Evolutionary conservation across 2,888 invertebrate species (phyloP).

Genomic region (Drosophila basisetae): DNA sequence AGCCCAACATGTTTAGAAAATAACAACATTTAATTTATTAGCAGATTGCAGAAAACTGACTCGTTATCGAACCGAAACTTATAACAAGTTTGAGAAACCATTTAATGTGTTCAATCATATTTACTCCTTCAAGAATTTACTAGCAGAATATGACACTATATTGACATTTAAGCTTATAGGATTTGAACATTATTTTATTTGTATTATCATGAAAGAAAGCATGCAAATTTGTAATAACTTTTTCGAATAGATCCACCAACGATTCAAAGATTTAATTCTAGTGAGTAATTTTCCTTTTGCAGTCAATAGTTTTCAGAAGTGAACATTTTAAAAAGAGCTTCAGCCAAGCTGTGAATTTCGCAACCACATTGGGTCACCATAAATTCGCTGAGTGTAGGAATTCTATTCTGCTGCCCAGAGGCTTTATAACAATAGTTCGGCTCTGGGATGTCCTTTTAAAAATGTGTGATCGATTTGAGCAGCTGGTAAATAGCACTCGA

Average conservation of each 20-base stretch:
- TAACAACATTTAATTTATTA: not conserved
- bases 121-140: not conserved
- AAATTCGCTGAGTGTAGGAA: conserved; percentile 12
- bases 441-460: conserved; percentile 33
- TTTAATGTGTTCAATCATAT: not conserved
- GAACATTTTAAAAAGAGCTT: not conserved
- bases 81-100: not conserved
- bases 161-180: not conserved
- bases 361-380: not conserved
- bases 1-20: not conserved
- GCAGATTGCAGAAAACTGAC: not conserved
- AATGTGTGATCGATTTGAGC: conserved; percentile 34
- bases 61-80: not conserved
- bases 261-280: not conserved
- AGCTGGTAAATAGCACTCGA: conserved; percentile 49
- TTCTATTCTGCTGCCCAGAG: not conserved
- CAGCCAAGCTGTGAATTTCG: not conserved
- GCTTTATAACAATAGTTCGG: conserved; percentile 12
- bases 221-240: not conserved
- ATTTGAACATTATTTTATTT: not conserved
- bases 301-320: not conserved
- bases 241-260: not conserved
- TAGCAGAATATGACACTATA: not conserved
- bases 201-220: not conserved
- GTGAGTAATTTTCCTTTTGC: not conserved